A percentile compares a stretch with the other conserved stretches of the same genome.
phyloP scores from a whole-genome alignment of 1,140 invertebrate genomes.

The Monochamus saltuarius region DNA sequence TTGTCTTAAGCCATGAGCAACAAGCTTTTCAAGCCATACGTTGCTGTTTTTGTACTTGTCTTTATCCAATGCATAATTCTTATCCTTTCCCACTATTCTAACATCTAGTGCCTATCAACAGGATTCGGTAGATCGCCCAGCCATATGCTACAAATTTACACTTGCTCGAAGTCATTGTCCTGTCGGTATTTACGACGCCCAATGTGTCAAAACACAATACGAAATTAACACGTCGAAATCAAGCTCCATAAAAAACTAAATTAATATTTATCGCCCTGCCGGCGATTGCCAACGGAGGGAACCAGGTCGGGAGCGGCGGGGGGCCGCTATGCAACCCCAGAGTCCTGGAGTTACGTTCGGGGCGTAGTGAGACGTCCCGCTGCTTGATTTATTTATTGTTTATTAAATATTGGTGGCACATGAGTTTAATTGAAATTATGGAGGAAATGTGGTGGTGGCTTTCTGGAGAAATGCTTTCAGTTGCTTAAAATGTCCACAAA shows the following conservation, averaged over 20 bases:
- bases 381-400: slow-evolving; percentile 45
- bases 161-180: slow-evolving; percentile 5
- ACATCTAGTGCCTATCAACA: too few relatives aligned
- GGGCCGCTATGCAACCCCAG: slow-evolving; percentile 11
- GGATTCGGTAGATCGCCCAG: neutral
- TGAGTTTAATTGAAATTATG: too few relatives aligned
- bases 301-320: slow-evolving; percentile 3
- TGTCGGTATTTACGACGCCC: slow-evolving; percentile 15
- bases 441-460: too few relatives aligned
- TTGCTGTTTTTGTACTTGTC: too few relatives aligned
- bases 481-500: too few relatives aligned
- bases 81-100: too few relatives aligned
- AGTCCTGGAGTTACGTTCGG: slow-evolving; percentile 6
- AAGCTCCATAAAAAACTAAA: slow-evolving; percentile 31
- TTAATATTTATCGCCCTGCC: slow-evolving; percentile 36
- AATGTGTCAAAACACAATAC: slow-evolving; percentile 35
- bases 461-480: too few relatives aligned
- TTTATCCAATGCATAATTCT: too few relatives aligned
- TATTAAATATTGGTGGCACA: slow-evolving; percentile 34
- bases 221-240: slow-evolving; percentile 37
- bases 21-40: too few relatives aligned
- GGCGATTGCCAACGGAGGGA: slow-evolving; percentile 14
- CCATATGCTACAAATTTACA: neutral
- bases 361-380: slow-evolving; percentile 29
- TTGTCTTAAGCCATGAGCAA: too few relatives aligned